Evolutionary conservation across 2,113 vertebrate genomes (phyloP).

Genomic region (Chrysochloris asiatica): DNA sequence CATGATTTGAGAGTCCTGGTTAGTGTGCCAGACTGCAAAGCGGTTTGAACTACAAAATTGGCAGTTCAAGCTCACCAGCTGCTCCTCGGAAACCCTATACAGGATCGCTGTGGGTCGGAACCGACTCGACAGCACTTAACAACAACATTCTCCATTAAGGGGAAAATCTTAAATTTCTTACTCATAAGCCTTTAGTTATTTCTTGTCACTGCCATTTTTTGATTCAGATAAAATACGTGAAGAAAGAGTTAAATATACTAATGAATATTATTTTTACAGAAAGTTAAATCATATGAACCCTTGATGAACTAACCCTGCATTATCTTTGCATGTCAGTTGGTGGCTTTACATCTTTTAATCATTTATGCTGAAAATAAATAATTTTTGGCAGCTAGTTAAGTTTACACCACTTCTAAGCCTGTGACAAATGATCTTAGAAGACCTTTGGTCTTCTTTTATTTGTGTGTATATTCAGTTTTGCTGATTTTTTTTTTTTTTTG

Average conservation of each 20-base stretch:
- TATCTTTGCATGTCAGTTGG: conserved; percentile 55
- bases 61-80: too few species aligned
- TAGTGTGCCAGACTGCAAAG: too few species aligned
- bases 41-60: too few species aligned
- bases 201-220: background rate
- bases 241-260: conserved; percentile 55
- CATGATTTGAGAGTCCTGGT: too few species aligned
- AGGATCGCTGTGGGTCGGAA: too few species aligned
- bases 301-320: conserved; percentile 60
- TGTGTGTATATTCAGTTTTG: too few species aligned
- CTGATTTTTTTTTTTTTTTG: too few species aligned
- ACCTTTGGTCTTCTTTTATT: background rate
- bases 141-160: too few species aligned
- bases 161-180: conserved; percentile 22
- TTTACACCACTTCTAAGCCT: conserved; percentile 70
- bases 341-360: conserved; percentile 62
- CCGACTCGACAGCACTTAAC: too few species aligned
- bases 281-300: conserved; percentile 54
- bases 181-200: background rate
- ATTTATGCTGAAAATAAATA: conserved; percentile 59
- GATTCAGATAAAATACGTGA: conserved; percentile 44
- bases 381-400: conserved; percentile 55
- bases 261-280: conserved; percentile 54
- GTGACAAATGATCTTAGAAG: conserved; percentile 46
- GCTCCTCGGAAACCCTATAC: too few species aligned